Evolutionary conservation across 1,140 invertebrate genomes (phyloP), one percentile per base, ranked within the genome.

Genomic region (Zaprionus gabonicus): DNA sequence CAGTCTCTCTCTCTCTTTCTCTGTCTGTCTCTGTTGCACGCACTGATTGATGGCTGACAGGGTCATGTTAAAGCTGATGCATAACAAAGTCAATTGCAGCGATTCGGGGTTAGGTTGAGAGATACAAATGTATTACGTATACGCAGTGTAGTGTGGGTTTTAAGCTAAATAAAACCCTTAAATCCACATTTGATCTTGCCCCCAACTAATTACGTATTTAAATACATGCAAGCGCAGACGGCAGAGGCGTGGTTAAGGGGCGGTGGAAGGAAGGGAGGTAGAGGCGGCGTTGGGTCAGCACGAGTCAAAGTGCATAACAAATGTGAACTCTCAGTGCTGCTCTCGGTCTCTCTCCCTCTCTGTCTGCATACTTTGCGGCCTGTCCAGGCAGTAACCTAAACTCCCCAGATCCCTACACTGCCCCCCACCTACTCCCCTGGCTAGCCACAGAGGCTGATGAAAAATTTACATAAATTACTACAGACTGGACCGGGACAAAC

Each of bases 401-500:
- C 64, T 64, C 27, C 23, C 51, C 36, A 23, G 46, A 46, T 46
- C 41, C 41, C 41, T 46, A 46, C 41, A 46, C 13, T n/a, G 2
- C 23, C 17, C 20, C 20, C 9, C 3, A 56, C 1, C 4, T 51
- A 15, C 36, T 12, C n/a, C n/a, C n/a, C 71, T 27, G 59, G 62
- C 56, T 65, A 38, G 44, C 68, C 69, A 53, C 62, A 51, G 60
- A 65, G 60, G 69, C 60, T 76, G 73, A 76, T 76, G 73, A 76
- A 76, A 76, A 76, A 76, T 76, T 76, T 76, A 76, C 73, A 76
- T 76, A 76, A 76, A 76, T 76, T 76, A 76, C 73, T 76, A 60
- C 73, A 76, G 73, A 76, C 73, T 76, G 73, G 73, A 60, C 73
- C 68, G 41, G 36, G 55, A 75, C 58, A 25, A 65, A 66, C 55